Conservation (phyloP, 2,113 vertebrate genomes). For the rabbit (Oryctolagus cuniculus) region DNA sequence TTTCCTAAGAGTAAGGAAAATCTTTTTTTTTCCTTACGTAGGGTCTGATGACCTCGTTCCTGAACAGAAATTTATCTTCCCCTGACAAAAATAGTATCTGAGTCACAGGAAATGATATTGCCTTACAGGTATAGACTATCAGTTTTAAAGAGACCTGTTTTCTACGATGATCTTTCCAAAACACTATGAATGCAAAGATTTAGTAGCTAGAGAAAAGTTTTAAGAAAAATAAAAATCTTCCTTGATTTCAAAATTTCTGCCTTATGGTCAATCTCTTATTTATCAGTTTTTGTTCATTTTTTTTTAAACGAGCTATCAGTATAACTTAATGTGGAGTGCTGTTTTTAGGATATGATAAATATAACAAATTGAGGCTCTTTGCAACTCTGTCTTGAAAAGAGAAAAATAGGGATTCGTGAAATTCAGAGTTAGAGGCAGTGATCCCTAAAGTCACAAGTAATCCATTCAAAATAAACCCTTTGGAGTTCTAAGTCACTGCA, state of each 20-base stretch:
- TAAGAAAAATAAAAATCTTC: background rate
- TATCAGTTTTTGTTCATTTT: background rate
- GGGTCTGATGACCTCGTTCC: background rate
- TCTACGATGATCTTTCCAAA: background rate
- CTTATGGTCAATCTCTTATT: background rate
- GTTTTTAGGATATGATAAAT: background rate
- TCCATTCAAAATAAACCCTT: background rate
- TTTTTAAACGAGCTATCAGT: background rate
- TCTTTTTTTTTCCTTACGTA: background rate
- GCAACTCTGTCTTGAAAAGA: background rate
- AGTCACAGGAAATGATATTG: background rate
- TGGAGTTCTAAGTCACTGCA: background rate
- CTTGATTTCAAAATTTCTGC: slow-evolving; percentile 30
- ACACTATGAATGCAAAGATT: background rate
- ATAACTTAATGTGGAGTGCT: background rate
- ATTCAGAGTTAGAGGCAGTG: background rate
- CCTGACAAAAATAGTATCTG: background rate
- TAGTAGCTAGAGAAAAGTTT: background rate
- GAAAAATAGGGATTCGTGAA: background rate
- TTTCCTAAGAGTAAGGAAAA: background rate
- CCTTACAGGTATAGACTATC: background rate
- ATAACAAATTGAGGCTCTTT: background rate
- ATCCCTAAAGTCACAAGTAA: background rate
- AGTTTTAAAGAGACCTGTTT: background rate
- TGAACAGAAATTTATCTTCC: background rate